Percentiles rank a stretch among this genome's conserved stretches.
Evolutionary conservation across 1,140 invertebrate species (phyloP).

Genomic region (Brachionus angularis): DNA sequence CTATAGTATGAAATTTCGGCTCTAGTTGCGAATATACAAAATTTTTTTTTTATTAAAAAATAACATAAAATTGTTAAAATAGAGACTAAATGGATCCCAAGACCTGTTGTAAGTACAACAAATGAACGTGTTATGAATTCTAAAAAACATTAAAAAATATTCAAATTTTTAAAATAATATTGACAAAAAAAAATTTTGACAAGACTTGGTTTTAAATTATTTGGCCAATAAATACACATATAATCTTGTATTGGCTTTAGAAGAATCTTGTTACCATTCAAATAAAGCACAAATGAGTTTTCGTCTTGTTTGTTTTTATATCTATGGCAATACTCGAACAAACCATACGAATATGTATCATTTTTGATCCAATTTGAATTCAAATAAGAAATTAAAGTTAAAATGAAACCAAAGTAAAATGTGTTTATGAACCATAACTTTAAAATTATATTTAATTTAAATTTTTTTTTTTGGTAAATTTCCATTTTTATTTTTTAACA

Average conservation of each 20-base stretch:
- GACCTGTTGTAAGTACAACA: slow-evolving; percentile 9
- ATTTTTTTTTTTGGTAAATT: slow-evolving; percentile 4
- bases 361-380: slow-evolving; percentile 27
- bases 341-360: background rate
- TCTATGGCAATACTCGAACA: slow-evolving; percentile 25
- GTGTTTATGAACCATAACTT: slow-evolving; percentile 34
- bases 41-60: background rate
- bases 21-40: background rate
- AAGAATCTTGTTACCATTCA: too few relatives aligned
- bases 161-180: background rate
- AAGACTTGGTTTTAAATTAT: slow-evolving; percentile 34
- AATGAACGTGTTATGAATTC: background rate
- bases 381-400: slow-evolving; percentile 36
- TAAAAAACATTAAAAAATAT: background rate
- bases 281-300: too few relatives aligned
- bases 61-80: slow-evolving; percentile 4
- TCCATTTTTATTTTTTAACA: slow-evolving; percentile 4
- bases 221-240: slow-evolving; percentile 24
- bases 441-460: slow-evolving; percentile 26
- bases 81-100: slow-evolving; percentile 13
- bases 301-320: background rate
- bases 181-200: too few relatives aligned
- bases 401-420: slow-evolving; percentile 21
- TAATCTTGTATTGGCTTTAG: background rate
- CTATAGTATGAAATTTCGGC: too few relatives aligned